phyloP scores from a whole-genome alignment of 2,888 invertebrate genomes.

The Anticlea derivata region DNA sequence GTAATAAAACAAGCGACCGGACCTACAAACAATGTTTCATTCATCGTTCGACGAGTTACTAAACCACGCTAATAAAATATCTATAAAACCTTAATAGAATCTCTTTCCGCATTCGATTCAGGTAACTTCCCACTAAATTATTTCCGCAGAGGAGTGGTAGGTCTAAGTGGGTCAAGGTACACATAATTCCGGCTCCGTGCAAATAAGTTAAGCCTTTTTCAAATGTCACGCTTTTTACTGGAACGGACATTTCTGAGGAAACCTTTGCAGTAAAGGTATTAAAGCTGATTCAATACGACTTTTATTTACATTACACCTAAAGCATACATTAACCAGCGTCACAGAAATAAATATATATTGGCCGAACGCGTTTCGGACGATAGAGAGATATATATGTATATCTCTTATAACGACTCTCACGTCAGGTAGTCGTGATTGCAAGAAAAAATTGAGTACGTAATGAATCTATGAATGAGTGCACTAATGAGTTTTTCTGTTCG shows the following conservation, averaged over 20 bases:
- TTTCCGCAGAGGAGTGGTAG: constrained; percentile 37
- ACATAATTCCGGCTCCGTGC: constrained; percentile 61
- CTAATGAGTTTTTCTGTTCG: too few relatives aligned
- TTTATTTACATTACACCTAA: too few relatives aligned
- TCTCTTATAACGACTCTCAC: too few relatives aligned
- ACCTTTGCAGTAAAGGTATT: not conserved
- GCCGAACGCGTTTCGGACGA: too few relatives aligned
- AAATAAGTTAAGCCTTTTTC: constrained; percentile 64
- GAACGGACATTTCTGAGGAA: constrained; percentile 37
- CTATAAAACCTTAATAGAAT: constrained; percentile 43
- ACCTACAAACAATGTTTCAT: constrained; percentile 13
- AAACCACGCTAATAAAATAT: constrained; percentile 20
- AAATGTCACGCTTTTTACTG: constrained; percentile 54
- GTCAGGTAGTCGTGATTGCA: too few relatives aligned
- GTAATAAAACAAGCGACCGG: constrained; percentile 12
- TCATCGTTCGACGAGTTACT: constrained; percentile 13
- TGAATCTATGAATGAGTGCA: too few relatives aligned
- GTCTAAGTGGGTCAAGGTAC: constrained; percentile 63
- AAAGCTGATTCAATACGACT: too few relatives aligned
- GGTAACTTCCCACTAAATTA: constrained; percentile 49
- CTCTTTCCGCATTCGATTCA: constrained; percentile 41
- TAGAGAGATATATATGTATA: too few relatives aligned
- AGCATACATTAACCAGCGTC: too few relatives aligned
- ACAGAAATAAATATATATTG: too few relatives aligned
- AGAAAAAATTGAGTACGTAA: too few relatives aligned